Conservation (phyloP, 2,888 invertebrate species). For the Idaea aversata region DNA sequence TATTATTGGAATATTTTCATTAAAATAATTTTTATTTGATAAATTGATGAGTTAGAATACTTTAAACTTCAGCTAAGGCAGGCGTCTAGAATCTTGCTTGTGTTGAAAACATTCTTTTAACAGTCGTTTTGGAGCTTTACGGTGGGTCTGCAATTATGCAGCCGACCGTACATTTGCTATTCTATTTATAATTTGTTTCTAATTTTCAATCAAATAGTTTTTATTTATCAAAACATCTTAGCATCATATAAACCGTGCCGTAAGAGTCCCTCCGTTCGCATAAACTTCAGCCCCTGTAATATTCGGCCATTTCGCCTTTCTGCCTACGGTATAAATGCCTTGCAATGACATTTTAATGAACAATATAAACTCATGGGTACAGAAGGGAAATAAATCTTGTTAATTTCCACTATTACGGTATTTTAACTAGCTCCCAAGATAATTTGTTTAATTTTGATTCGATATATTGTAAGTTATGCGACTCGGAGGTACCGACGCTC, state of each 20-base stretch:
- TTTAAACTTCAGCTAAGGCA: too few relatives aligned
- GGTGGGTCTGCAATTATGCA: too few relatives aligned
- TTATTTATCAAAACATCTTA: background rate
- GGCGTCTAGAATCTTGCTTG: too few relatives aligned
- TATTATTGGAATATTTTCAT: too few relatives aligned
- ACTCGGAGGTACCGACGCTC: too few relatives aligned
- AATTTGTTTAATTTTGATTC: background rate
- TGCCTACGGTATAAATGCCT: conserved; percentile 39
- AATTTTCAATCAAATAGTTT: too few relatives aligned
- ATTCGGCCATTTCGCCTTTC: conserved; percentile 44
- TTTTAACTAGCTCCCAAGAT: conserved; percentile 8
- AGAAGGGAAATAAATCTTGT: conserved; percentile 28
- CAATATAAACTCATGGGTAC: conserved; percentile 38
- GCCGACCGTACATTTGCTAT: too few relatives aligned
- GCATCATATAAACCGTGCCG: conserved; percentile 28
- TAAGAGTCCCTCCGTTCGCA: conserved; percentile 38
- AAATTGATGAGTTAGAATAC: too few relatives aligned
- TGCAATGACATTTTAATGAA: conserved; percentile 48
- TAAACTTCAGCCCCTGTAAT: conserved; percentile 42
- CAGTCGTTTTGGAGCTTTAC: too few relatives aligned
- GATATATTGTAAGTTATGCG: background rate
- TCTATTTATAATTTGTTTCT: too few relatives aligned
- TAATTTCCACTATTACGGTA: conserved; percentile 23
- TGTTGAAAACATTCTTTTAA: too few relatives aligned
- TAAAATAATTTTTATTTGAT: too few relatives aligned